Conservation (phyloP, 1,140 invertebrate genomes). For the Arctopsyche grandis region DNA sequence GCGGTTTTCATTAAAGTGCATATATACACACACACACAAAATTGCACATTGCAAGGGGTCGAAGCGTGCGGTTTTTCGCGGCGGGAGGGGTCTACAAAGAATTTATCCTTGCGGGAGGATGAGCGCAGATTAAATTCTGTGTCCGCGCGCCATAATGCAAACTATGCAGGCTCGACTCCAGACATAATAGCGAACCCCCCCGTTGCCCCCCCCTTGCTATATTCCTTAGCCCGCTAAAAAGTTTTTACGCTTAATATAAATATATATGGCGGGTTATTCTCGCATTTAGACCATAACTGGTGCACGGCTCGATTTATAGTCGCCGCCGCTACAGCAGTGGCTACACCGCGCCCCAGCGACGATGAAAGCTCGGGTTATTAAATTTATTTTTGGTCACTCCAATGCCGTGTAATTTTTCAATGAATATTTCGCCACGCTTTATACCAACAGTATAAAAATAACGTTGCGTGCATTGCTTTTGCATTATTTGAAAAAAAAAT, state of each 20-base stretch:
- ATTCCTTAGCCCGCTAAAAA: constrained; percentile 13
- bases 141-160: constrained; percentile 11
- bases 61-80: constrained; percentile 3
- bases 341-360: background rate
- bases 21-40: too few species aligned
- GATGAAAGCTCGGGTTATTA: too few species aligned
- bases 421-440: too few species aligned
- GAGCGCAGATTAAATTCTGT: constrained; percentile 21
- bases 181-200: constrained; percentile 8
- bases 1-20: too few species aligned
- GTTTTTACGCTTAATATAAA: constrained; percentile 44
- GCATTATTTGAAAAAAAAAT: too few species aligned
- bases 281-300: constrained; percentile 33
- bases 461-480: too few species aligned
- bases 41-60: background rate
- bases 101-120: constrained; percentile 1
- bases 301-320: constrained; percentile 42
- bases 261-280: constrained; percentile 36
- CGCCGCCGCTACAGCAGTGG: background rate
- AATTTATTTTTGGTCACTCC: too few species aligned
- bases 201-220: background rate
- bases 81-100: background rate
- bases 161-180: constrained; percentile 25
- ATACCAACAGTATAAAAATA: too few species aligned
- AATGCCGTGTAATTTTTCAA: too few species aligned